Base-by-base conservation (phyloP, 2,888 invertebrate species). In the Operophtera brumata region DNA sequence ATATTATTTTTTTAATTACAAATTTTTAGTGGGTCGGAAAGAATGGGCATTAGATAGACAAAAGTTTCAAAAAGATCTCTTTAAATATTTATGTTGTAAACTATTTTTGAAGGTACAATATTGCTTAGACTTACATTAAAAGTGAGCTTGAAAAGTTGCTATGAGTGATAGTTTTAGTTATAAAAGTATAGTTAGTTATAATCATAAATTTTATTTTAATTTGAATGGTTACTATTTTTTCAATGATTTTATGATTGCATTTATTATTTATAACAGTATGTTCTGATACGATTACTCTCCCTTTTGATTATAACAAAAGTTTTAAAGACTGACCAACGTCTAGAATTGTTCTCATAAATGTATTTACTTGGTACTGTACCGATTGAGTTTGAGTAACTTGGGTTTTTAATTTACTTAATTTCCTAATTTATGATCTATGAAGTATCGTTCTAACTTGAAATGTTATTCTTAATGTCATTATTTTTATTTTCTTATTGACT, bases 51-150 rank as follows among this genome's bases (percentile, higher is more conserved):
- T 76, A 73, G 67, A 54, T 71, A 67, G 60, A 56, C 75, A 72
- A 51, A 47, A 25, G 34, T 51, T 69, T 70, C 52, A 61, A 66
- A 73, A 72, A 66, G 81, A 82, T 82, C 81, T 82, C 81, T 71
- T 68, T 65, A 67, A 67, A 67, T 75, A 71, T 71, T 71, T 68
- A 66, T 65, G 66, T 69, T 70, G 47, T 53, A 53, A 25, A 51
- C 41, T 58, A 45, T 58, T 58, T 57, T 4, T 37, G 39, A 57
- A 47, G 39, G 56, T 60, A 58, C 54, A 64, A 57, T 58, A 42
- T 47, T 52, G 52, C 46, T 59, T 46, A 45, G 44, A 45, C 11
- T 45, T 28, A 44, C 20, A 34, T 14, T 43, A 39, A 28, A 48
- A 44, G 47, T 40, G 43, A 55, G 47, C 47, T 51, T 51, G 39